Evolutionary conservation across 2,888 invertebrate species (phyloP), one percentile per base, ranked within the genome.

Genomic region (Lutraria lutraria): DNA sequence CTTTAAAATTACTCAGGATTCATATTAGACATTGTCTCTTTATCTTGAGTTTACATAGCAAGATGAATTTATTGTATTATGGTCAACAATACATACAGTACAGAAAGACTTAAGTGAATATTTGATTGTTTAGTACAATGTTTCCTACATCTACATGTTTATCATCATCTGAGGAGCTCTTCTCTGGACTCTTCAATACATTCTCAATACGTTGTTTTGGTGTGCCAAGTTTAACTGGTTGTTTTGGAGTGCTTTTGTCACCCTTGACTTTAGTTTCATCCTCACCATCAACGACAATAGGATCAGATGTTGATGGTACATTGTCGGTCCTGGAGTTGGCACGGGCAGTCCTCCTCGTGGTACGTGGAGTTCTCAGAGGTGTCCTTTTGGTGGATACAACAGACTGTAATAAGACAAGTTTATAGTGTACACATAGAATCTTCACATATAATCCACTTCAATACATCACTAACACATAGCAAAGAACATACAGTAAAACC

Each of bases 301-400:
- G 43, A 72, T 85, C 63, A 12, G 60, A 76, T 6, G 52, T 21
- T 29, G 68, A 72, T 4, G 52, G 21, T 34, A 31, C 21, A 19
- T 60, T 83, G 19, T 84, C 84, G n/a, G 56, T 29, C 8, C 85
- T 83, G 12, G 31, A 34, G 19, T 63, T 76, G 13, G 43, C 53
- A 34, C 85, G 85, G 63, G 82, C 80, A 15, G 86, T 88, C 6
- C 90, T 88, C 54, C 93, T 88, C 56, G 88, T 89, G 21, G 90
- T 86, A n/a, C 93, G 85, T 19, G 92, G 90, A 15, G 92, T 92
- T 84, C 93, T 84, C 82, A 90, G 43, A 25, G 94, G 93, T 12
- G 94, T 93, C 13, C 91, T 89, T 83, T 85, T 90, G 21, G 88
- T 90, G 68, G 93, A 90, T n/a, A 94, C 92, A 12, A 93, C 92